A percentile compares a stretch with the other conserved stretches of the same genome.
Conservation (phyloP, 2,113 vertebrate genomes). For the Pangasianodon hypophthalmus region DNA sequence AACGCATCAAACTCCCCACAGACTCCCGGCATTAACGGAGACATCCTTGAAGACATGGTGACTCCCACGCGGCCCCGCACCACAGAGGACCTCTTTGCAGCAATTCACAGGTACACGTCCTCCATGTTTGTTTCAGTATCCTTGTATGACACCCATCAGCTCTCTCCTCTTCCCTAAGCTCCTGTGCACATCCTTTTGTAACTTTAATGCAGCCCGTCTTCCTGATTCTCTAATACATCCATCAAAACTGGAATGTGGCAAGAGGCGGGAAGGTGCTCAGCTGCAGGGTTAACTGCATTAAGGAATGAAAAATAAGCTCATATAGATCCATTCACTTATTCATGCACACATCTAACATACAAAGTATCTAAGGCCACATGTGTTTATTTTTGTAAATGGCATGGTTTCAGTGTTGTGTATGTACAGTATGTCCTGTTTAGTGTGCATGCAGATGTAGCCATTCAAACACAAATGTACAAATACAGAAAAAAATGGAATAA, state of each 20-base stretch:
- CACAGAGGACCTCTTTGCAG: slow-evolving; percentile 96
- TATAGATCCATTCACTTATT: slow-evolving; percentile 60
- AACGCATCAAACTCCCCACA: slow-evolving; percentile 65
- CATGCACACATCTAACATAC: slow-evolving; percentile 34
- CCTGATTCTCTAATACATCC: slow-evolving; percentile 18
- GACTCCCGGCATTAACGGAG: slow-evolving; percentile 66
- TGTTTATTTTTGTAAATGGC: background rate
- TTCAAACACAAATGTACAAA: background rate
- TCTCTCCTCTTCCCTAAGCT: slow-evolving; percentile 8
- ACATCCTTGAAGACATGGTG: slow-evolving; percentile 72
- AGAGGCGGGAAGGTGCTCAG: background rate
- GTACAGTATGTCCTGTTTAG: background rate
- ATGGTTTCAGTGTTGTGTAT: background rate
- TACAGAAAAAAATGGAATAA: background rate
- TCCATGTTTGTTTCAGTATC: background rate
- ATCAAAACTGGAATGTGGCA: slow-evolving; percentile 23
- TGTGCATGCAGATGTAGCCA: background rate
- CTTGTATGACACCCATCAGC: slow-evolving; percentile 13
- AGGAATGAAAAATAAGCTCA: slow-evolving; percentile 47
- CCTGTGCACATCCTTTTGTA: background rate
- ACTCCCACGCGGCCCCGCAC: slow-evolving; percentile 86
- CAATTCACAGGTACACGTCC: slow-evolving; percentile 89
- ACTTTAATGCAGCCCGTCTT: slow-evolving; percentile 30
- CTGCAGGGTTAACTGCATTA: slow-evolving; percentile 22
- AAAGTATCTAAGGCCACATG: background rate